These are phyloP conservation scores for Microctenopoma lineatum DNA, from an alignment of 2,797 vertebrate genomes.

Conservation along the genomic window DNA sequence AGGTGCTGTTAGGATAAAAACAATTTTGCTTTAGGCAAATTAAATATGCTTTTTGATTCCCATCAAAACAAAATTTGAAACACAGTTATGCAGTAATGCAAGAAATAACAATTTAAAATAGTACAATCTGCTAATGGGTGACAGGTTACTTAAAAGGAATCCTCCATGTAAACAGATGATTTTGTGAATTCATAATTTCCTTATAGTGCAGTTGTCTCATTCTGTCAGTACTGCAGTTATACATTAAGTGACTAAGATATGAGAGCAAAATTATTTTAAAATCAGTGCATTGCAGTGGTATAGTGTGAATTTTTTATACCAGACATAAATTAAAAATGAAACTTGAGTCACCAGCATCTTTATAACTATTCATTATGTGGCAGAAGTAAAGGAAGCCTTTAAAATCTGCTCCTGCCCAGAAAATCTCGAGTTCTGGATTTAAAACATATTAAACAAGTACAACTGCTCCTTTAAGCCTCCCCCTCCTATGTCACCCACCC, in stretches of 20 bases:
- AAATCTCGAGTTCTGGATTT: conserved; percentile 38
- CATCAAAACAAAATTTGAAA: conserved; percentile 40
- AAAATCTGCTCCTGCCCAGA: conserved; percentile 44
- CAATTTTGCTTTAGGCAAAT: conserved; percentile 20
- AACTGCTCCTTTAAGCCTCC: conserved; percentile 32
- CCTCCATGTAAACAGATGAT: conserved; percentile 35
- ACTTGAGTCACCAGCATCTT: background rate
- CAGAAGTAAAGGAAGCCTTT: conserved; percentile 27
- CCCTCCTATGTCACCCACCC: conserved; percentile 25
- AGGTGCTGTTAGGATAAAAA: background rate
- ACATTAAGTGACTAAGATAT: conserved; percentile 51
- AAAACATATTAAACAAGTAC: conserved; percentile 32
- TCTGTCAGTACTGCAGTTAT: conserved; percentile 66
- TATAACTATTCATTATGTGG: conserved; percentile 37
- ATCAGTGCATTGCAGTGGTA: conserved; percentile 36
- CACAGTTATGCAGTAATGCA: conserved; percentile 8
- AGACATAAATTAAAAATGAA: conserved; percentile 45
- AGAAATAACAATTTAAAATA: conserved; percentile 6
- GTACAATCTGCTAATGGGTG: conserved; percentile 29
- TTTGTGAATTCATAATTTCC: conserved; percentile 58
- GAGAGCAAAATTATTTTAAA: conserved; percentile 52
- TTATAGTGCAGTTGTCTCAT: conserved; percentile 41
- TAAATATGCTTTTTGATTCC: conserved; percentile 17
- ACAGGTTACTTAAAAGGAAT: conserved; percentile 37
- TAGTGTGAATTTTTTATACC: conserved; percentile 42